Percentiles rank a stretch among this genome's conserved stretches.
Evolutionary conservation across 2,888 invertebrate genomes (phyloP).

Genomic region (Caenorhabditis plicata): DNA sequence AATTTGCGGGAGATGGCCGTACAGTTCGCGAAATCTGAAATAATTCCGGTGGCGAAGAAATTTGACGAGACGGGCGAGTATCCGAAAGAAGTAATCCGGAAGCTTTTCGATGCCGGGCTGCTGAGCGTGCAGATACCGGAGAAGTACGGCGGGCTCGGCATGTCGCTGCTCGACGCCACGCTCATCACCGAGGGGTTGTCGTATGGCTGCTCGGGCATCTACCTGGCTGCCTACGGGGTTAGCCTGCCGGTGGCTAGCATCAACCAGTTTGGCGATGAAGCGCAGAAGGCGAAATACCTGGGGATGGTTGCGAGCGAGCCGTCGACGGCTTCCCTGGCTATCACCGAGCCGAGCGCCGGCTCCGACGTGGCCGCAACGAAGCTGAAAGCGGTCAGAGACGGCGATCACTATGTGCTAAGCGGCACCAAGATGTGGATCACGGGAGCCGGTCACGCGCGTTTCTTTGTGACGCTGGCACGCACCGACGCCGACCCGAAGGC

Average conservation of each 20-base stretch:
- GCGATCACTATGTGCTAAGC: constrained; percentile 15
- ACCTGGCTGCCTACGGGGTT: neutral
- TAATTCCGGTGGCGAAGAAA: constrained; percentile 2
- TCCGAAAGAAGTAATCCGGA: neutral
- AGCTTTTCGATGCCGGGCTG: neutral
- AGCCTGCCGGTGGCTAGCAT: neutral
- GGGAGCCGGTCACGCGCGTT: constrained; percentile 9
- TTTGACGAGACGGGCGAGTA: constrained; percentile 1
- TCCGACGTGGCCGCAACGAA: constrained; percentile 9
- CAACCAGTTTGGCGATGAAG: neutral
- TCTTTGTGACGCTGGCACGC: constrained; percentile 8
- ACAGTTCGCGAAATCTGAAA: constrained; percentile 1
- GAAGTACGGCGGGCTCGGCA: constrained; percentile 3
- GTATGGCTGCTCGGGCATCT: constrained; percentile 3
- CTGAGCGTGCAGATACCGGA: neutral
- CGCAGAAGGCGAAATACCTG: neutral
- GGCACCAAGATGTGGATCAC: constrained; percentile 18
- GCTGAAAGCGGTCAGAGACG: constrained; percentile 8
- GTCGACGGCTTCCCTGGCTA: constrained; percentile 2
- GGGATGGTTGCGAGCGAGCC: constrained; percentile 1
- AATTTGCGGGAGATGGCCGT: neutral
- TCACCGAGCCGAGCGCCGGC: constrained; percentile 13
- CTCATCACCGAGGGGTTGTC: constrained; percentile 1
- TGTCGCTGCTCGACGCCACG: neutral
- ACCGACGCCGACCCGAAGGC: constrained; percentile 9